Evolutionary conservation across 2,888 invertebrate species (phyloP).

Genomic region (Lypha dubia): DNA sequence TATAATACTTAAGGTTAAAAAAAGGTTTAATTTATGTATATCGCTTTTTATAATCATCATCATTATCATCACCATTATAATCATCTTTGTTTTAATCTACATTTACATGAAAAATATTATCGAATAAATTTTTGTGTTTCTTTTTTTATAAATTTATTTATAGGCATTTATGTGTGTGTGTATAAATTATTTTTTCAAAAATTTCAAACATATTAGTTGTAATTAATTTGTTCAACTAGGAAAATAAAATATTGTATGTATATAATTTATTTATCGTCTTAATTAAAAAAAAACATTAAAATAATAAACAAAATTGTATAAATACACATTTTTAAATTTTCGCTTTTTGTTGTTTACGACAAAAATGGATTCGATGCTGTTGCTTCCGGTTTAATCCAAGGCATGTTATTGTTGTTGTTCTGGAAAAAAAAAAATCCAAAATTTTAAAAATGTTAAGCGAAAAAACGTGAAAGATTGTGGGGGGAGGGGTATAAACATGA

Average conservation of each 20-base stretch:
- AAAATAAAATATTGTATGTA: slow-evolving; percentile 39
- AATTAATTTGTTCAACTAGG: slow-evolving; percentile 58
- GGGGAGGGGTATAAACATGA: background rate
- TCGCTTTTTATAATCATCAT: slow-evolving; percentile 46
- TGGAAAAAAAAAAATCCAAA: slow-evolving; percentile 74
- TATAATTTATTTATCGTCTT: slow-evolving; percentile 64
- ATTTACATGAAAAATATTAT: slow-evolving; percentile 71
- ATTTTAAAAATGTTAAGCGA: slow-evolving; percentile 32
- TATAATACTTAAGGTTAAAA: slow-evolving; percentile 74
- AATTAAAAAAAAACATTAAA: slow-evolving; percentile 28
- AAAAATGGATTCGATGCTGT: slow-evolving; percentile 83
- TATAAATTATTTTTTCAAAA: slow-evolving; percentile 61
- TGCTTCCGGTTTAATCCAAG: slow-evolving; percentile 83
- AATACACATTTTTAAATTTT: slow-evolving; percentile 56
- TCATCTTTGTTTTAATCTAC: slow-evolving; percentile 62
- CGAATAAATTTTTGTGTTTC: slow-evolving; percentile 65
- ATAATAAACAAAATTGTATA: slow-evolving; percentile 63
- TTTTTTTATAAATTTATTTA: slow-evolving; percentile 69
- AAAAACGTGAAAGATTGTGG: background rate
- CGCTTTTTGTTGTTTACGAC: slow-evolving; percentile 78
- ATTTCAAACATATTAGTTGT: slow-evolving; percentile 57
- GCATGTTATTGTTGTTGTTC: slow-evolving; percentile 80
- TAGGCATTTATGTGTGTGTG: slow-evolving; percentile 71
- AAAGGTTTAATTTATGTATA: slow-evolving; percentile 67
- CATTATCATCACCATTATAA: too few species aligned